These are phyloP conservation scores for Ectemnius continuus DNA, from an alignment of 2,888 invertebrate genomes.

Conservation along the genomic window DNA sequence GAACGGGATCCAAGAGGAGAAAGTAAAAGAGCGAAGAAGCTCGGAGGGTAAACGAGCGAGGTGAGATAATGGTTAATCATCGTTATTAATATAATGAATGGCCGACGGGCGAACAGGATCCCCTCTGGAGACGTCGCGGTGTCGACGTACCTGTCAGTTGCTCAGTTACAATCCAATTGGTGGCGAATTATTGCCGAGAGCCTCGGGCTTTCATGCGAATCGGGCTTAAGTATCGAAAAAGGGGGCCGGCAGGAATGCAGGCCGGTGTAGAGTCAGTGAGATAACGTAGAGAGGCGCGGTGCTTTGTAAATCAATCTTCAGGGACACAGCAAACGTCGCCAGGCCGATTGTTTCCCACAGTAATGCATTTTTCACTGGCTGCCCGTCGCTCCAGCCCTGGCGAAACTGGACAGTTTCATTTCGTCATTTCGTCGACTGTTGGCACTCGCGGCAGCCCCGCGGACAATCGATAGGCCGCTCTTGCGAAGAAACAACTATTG, in stretches of 20 bases:
- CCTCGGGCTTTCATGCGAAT: no score
- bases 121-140: constrained; percentile 16
- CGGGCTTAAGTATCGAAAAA: no score
- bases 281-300: not conserved
- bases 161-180: constrained; percentile 35
- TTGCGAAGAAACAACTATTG: constrained; percentile 18
- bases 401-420: constrained; percentile 53
- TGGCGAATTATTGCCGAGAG: constrained; percentile 21
- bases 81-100: constrained; percentile 47
- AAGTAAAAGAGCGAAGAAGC: constrained; percentile 39
- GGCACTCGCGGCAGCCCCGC: constrained; percentile 41
- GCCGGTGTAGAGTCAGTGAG: not conserved
- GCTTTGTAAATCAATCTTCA: constrained; percentile 43
- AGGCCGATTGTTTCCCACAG: constrained; percentile 52
- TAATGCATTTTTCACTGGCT: constrained; percentile 43
- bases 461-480: constrained; percentile 45
- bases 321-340: constrained; percentile 13
- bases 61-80: constrained; percentile 46
- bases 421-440: constrained; percentile 48
- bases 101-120: constrained; percentile 11
- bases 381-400: constrained; percentile 33
- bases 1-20: constrained; percentile 35
- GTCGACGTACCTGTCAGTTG: constrained; percentile 19
- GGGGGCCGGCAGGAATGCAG: no score
- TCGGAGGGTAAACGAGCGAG: constrained; percentile 24